Base-by-base conservation (phyloP, 2,797 vertebrate species). In the Margarornis squamiger region DNA sequence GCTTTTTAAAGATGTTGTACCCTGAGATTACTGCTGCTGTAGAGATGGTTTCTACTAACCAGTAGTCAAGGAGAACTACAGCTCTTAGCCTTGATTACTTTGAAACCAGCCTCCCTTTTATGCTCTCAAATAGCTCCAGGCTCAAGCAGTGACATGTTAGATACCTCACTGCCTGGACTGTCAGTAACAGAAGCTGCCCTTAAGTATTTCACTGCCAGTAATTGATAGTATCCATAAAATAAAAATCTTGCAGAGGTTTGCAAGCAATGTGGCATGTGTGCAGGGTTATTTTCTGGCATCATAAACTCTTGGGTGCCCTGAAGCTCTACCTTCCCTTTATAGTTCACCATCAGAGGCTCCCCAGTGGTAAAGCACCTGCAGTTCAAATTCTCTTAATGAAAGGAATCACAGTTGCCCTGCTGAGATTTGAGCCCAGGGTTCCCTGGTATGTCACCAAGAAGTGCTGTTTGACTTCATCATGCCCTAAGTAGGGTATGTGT, bases 1-100 rank as follows among this genome's bases (percentile, higher is more conserved):
- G 83, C 43, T 90, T 80, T 88, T 81, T 81, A 90, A 81, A 90
- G 76, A 36, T 75, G 71, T n/a, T 80, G n/a, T 76, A 88, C 78
- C 59, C 67, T 52, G 66, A 88, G 83, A 90, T 88, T 84, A 62
- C 73, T 78, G 51, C 86, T 84, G 49, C 66, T 43, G 86, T 72
- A 63, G 88, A 81, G 66, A 24, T 70, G 58, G 84, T 79, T 84
- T 75, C 62, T 55, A 30, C 76, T 76, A 95, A 84, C 88, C 86
- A 95, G 73, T 51, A 93, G 88, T 70, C 70, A 73, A 36, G 57
- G 72, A 94, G 80, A 94, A 41, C 62, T 90, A 65, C 20, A 38
- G 55, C 76, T 93, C 58, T 84, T 51, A 62, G 58, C 67, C 92
- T 92, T 94, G 90, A 94, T 86, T 88, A 82, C 77, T 52, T 70